Evolutionary conservation across 1,140 invertebrate species (phyloP), one percentile per base, ranked within the genome.

Genomic region (Tetraneura akinire): DNA sequence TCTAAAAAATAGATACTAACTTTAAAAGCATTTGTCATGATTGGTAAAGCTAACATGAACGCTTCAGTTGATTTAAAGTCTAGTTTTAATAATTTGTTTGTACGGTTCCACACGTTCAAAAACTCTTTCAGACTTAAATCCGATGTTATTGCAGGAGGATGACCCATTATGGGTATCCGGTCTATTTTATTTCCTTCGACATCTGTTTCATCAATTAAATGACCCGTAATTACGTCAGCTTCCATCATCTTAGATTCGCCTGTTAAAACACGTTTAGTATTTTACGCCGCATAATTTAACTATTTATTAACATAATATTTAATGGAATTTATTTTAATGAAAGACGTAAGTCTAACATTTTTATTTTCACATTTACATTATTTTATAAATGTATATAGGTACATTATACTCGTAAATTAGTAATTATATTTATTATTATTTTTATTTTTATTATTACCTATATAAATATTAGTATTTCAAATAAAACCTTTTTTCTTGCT

Each of bases 41-140:
- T 6, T 87, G 84, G 18, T 91, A 86, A 37, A 91, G 90, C 16
- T 18, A 87, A 87, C 74, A 91, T 88, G 81, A 95, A 93, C 13
- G 92, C 92, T 76, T 93, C 91, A 29, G 91, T 91, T 0, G 89
- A 89, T 85, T 96, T 96, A 83, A 98, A 96, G 84, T 97, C 94
- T 2, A 97, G 86, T 85, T 97, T 97, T 3, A 96, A 90, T 1
- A 94, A 95, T 83, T 92, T 92, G 14, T 53, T 21, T 2, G 26
- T 37, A 16, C 42, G 23, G 9, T 62, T 74, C 18, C 68, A 49
- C 1, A 18, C 80, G 3, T 80, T 11, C 1, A 97, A 83, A 86
- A 96, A 97, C 6, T 91, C 87, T 10, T 91, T 87, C 1, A 97
- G 86, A 8, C 91, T 90, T 4, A 97, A 86, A 85, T 97, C 93